Percentiles rank a stretch among this genome's conserved stretches.
phyloP scores from a whole-genome alignment of 2,888 invertebrate species.

The Pachliopta kotzebuea region DNA sequence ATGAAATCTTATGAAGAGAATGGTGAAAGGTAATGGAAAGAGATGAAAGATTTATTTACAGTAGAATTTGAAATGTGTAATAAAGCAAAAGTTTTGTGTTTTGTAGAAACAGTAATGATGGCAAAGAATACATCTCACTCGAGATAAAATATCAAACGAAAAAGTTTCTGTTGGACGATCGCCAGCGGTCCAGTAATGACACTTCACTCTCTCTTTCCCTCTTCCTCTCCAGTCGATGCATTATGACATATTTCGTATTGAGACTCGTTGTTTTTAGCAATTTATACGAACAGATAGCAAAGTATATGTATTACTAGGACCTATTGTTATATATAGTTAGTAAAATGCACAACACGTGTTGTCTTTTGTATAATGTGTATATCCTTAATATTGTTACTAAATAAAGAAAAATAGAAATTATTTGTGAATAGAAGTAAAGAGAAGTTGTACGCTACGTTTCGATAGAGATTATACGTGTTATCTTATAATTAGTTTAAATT shows the following conservation, averaged over 20 bases:
- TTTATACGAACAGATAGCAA: not conserved
- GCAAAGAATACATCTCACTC: slow-evolving; percentile 18
- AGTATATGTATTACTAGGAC: no score
- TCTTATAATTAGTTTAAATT: no score
- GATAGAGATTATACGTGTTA: no score
- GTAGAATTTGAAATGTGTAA: not conserved
- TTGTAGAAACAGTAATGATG: not conserved
- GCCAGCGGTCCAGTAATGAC: slow-evolving; percentile 34
- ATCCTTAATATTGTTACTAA: no score
- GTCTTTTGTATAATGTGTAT: no score
- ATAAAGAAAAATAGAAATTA: no score
- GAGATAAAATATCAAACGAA: slow-evolving; percentile 17
- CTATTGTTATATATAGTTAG: no score
- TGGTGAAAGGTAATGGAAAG: not conserved
- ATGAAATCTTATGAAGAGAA: no score
- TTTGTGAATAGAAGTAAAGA: no score
- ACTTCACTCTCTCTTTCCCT: slow-evolving; percentile 4
- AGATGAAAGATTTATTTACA: not conserved
- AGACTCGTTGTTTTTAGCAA: not conserved
- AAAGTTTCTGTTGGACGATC: slow-evolving; percentile 32
- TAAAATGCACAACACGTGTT: no score
- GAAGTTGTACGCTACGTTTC: no score
- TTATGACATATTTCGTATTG: slow-evolving; percentile 16
- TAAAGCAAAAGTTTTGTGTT: not conserved
- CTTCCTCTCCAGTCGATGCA: slow-evolving; percentile 17